These are phyloP conservation scores for Manis crassicaudata DNA, from an alignment of 2,797 vertebrate species.

Conservation along the genomic window DNA sequence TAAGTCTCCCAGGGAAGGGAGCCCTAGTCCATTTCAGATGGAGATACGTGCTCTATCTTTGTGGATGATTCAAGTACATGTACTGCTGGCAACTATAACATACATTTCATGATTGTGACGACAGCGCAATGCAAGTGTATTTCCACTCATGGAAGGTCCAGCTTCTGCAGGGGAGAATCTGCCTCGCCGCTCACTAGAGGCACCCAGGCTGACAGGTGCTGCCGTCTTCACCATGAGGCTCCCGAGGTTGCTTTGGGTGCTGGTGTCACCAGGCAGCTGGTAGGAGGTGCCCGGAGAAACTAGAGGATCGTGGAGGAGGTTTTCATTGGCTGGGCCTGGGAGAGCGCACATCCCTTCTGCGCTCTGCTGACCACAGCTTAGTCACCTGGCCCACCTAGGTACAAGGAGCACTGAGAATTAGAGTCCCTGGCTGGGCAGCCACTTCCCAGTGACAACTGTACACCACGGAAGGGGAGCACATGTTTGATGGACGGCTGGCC, in stretches of 20 bases:
- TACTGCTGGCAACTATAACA: neutral
- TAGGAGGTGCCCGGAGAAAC: neutral
- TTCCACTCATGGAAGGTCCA: neutral
- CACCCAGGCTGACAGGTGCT: neutral
- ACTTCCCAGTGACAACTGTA: neutral
- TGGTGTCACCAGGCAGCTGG: neutral
- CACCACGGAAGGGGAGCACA: neutral
- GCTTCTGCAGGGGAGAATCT: neutral
- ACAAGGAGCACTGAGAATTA: neutral
- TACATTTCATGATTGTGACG: accelerated
- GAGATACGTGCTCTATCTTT: neutral
- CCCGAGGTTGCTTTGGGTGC: neutral
- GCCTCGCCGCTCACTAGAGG: accelerated
- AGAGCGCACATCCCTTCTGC: neutral
- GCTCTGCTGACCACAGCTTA: neutral
- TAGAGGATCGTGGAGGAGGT: accelerated
- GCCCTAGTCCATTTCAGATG: neutral
- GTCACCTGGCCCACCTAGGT: no score
- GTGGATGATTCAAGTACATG: neutral
- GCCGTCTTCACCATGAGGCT: accelerated
- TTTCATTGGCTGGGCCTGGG: neutral
- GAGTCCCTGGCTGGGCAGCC: neutral
- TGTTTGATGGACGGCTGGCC: neutral
- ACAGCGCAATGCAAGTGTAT: neutral
- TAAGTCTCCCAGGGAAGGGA: neutral